Base-by-base conservation (phyloP, 2,888 invertebrate species). In the Amphimallon solstitiale region DNA sequence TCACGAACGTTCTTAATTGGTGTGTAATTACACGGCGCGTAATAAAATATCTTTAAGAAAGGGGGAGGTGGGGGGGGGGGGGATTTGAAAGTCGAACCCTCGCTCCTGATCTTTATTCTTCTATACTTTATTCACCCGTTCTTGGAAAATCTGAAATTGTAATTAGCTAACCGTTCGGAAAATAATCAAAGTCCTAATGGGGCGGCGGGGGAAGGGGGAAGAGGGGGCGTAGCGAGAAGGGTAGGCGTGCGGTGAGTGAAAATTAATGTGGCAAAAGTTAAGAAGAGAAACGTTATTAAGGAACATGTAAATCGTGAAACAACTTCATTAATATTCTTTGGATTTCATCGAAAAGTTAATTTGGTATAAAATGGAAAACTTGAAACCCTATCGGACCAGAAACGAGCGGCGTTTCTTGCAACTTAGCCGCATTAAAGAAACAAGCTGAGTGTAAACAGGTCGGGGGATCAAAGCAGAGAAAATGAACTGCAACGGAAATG, bases 151-250 rank as follows among this genome's bases (percentile, higher is more conserved):
- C 70, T 72, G 69, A 75, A 74, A 77, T 79, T 81, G 78, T 80
- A 81, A 81, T 81, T 81, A 80, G 79, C 79, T 80, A 79, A 79
- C 80, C 77, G 75, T 79, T 80, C 76, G 80, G 79, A 80, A 81
- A 81, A 80, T 80, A 81, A 80, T 80, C 79, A 81, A 80, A 79
- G 78, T 79, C 78, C n/a, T 12, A 21, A 12, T 12, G 72, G 65
- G 71, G 69, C 70, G 70, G 60, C 38, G 52, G 51, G 35, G 15
- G 52, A 23, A 12, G 17, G 14, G 61, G 29, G 49, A 23, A 59
- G 43, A 35, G 10, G 35, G 19, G 56, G 48, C 54, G 54, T 51
- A 75, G 73, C 72, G 72, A 72, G 72, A 43, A 61, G 60, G 10
- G 60, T 34, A 6, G 63, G 38, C 48, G 72, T 34, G 63, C 52